Conservation (phyloP, 2,113 vertebrate genomes). For the Cavia porcellus region DNA sequence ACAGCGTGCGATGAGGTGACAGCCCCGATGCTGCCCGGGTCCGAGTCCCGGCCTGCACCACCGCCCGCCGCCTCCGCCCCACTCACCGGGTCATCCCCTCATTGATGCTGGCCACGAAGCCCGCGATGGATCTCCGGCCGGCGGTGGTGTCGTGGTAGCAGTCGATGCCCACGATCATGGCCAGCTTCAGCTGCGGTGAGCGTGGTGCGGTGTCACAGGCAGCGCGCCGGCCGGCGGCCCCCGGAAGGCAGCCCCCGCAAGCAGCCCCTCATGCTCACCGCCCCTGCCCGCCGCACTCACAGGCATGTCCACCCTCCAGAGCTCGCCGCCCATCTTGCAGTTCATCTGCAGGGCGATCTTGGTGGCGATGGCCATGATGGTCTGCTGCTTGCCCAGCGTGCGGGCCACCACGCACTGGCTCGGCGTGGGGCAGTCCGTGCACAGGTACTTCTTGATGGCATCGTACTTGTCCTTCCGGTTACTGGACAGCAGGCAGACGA, state of each 20-base stretch:
- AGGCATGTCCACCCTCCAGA: constrained; percentile 96
- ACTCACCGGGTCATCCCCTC: constrained; percentile 93
- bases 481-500: constrained; percentile 93
- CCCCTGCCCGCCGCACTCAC: constrained; percentile 86
- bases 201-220: not conserved
- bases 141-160: constrained; percentile 94
- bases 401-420: constrained; percentile 96
- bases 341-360: constrained; percentile 97
- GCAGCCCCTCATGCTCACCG: not conserved
- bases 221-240: too few species aligned
- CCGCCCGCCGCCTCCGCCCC: too few species aligned
- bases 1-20: not conserved
- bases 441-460: constrained; percentile 95
- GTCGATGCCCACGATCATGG: constrained; percentile 98
- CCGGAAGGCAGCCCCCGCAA: not conserved
- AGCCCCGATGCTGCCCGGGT: too few species aligned
- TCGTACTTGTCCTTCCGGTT: constrained; percentile 96
- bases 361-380: constrained; percentile 93
- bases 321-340: constrained; percentile 98
- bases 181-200: constrained; percentile 91
- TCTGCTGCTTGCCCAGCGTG: constrained; percentile 92
- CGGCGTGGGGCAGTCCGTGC: constrained; percentile 95
- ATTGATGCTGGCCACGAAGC: constrained; percentile 96
- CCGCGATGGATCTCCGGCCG: constrained; percentile 93
- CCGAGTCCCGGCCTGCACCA: not conserved